Evolutionary conservation across 1,140 invertebrate species (phyloP).

Genomic region (Macrotrachela quadricornifera): DNA sequence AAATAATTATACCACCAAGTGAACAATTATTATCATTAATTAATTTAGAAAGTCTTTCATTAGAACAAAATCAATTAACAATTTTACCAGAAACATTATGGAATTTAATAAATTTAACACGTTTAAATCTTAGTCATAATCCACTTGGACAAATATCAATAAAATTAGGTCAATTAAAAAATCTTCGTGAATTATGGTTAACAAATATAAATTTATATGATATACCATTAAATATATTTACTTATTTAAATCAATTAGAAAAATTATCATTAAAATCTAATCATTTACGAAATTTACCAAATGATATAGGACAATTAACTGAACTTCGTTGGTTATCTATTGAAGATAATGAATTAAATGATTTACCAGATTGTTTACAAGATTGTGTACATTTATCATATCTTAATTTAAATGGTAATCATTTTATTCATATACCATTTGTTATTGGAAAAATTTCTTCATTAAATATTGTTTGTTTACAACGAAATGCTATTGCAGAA

Average conservation of each 20-base stretch:
- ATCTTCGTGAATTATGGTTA: constrained; percentile 18
- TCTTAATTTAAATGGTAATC: constrained; percentile 16
- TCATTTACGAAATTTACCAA: constrained; percentile 15
- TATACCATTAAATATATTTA: constrained; percentile 16
- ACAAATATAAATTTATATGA: constrained; percentile 15
- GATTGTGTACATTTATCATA: constrained; percentile 13
- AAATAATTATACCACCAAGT: too few relatives aligned
- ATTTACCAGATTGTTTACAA: constrained; percentile 16
- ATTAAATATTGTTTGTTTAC: too few relatives aligned
- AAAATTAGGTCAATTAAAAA: constrained; percentile 13
- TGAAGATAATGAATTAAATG: constrained; percentile 16
- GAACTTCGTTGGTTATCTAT: constrained; percentile 19
- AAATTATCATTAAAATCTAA: constrained; percentile 22
- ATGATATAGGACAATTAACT: constrained; percentile 13
- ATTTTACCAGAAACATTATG: constrained; percentile 17
- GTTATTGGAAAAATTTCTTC: too few relatives aligned
- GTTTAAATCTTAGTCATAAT: constrained; percentile 20
- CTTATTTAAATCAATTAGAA: constrained; percentile 15
- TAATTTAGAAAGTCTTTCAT: constrained; percentile 16
- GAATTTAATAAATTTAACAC: constrained; percentile 15
- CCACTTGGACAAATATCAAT: constrained; percentile 14
- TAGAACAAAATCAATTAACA: constrained; percentile 22
- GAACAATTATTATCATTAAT: too few relatives aligned
- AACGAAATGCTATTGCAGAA: too few relatives aligned
- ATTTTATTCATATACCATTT: constrained; percentile 7